A percentile compares a stretch with the other conserved stretches of the same genome.
Evolutionary conservation across 1,140 invertebrate genomes (phyloP).

Genomic region (Tetraneura akinire): DNA sequence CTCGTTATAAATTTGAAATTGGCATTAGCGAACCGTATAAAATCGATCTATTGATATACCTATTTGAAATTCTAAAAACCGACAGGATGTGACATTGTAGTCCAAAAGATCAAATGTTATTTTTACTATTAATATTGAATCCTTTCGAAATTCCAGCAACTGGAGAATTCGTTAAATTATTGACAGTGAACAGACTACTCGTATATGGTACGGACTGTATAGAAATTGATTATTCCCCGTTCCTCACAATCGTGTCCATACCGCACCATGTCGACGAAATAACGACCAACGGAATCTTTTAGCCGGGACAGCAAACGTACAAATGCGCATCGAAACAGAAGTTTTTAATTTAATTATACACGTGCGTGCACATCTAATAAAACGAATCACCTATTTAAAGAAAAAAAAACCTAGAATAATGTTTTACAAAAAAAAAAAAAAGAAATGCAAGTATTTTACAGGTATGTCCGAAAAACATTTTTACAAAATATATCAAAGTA

Average conservation of each 20-base stretch:
- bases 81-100: background rate
- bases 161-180: background rate
- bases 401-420: too few relatives aligned
- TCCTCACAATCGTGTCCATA: background rate
- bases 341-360: background rate
- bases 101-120: background rate
- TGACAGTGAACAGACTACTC: background rate
- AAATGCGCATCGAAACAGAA: background rate
- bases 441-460: too few relatives aligned
- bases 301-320: background rate
- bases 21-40: background rate
- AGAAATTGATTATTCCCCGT: conserved; percentile 9
- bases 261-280: background rate
- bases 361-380: background rate
- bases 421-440: too few relatives aligned
- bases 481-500: background rate
- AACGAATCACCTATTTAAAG: background rate
- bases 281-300: conserved; percentile 4
- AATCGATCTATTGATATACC: background rate
- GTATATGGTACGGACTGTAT: background rate
- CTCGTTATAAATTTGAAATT: background rate
- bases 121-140: background rate
- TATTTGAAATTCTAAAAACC: conserved; percentile 2
- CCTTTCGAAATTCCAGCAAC: background rate
- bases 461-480: too few relatives aligned